Base-by-base conservation (phyloP, 2,113 vertebrate genomes). In the Gracilinanus agilis region DNA sequence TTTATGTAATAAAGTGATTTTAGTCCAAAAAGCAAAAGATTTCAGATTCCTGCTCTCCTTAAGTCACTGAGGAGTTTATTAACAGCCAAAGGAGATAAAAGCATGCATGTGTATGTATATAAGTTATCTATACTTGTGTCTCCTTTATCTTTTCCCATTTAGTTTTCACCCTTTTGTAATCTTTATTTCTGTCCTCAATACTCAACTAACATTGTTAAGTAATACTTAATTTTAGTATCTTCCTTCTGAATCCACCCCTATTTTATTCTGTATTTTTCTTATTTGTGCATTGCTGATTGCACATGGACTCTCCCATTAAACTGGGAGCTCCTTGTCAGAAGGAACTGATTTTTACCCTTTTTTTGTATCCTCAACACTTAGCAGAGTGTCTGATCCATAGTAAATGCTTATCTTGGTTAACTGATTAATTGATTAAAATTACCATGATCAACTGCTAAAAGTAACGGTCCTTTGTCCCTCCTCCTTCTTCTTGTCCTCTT, bases 31-130 rank as follows among this genome's bases (percentile, higher is more conserved):
- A 92, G 90, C 7, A 19, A 1, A 88, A 67, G 92, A 11, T 9
- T 92, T 92, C 24, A 94, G 67, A 27, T 54, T 92, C 89, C 13
- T 94, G 53, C 27, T 75, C 16, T 90, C 56, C 75, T 89, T 95
- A 44, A 90, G 29, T 83, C 92, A 94, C 75, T 90, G 90, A 95
- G 67, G 67, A 75, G 12, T 40, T n/a, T n/a, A n/a, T 40, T 21
- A 75, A 75, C 67, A 61, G 2, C 27, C 58, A 75, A n/a, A n/a
- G 13, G 61, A 75, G 61, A n/a, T 27, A 75, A 40, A 4, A 40
- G 21, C 21, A 16, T 40, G 34, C 67, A 75, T 75, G 67, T 75
- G 67, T 19, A 21, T 6, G 21, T 75, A 11, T 67, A 4, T 34
- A 67, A 67, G 61, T 34, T 29, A 10, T 61, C 58, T 61, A 61